Evolutionary conservation across 2,113 vertebrate genomes (phyloP).

Genomic region (Empidonax alnorum): DNA sequence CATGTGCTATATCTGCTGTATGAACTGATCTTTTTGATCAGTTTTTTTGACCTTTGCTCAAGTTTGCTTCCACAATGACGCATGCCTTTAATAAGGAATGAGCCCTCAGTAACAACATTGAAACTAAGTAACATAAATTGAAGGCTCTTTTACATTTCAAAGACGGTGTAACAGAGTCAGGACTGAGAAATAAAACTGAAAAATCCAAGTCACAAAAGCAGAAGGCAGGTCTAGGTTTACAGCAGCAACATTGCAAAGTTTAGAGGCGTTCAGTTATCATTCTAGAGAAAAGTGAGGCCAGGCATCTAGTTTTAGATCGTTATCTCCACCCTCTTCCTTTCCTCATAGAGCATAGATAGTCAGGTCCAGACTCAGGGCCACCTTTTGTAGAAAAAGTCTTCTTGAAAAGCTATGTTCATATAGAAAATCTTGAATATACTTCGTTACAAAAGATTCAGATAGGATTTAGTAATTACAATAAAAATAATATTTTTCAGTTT

Average conservation of each 20-base stretch:
- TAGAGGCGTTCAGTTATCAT: not conserved
- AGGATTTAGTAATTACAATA: not conserved
- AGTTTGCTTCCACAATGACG: not conserved
- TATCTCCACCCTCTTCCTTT: not conserved
- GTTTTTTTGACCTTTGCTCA: not conserved
- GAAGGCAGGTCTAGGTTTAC: not conserved
- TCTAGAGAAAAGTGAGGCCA: not conserved
- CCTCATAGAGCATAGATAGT: not conserved
- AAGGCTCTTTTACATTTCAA: not conserved
- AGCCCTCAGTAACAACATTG: not conserved
- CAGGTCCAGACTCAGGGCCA: not conserved
- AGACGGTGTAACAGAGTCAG: not conserved
- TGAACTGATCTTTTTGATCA: not conserved
- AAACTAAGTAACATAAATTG: not conserved
- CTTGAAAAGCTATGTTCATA: not conserved
- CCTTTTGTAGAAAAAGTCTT: not conserved
- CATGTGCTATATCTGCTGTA: fast-evolving
- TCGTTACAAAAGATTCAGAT: not conserved
- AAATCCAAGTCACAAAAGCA: not conserved
- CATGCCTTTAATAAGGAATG: not conserved
- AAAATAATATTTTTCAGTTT: not conserved
- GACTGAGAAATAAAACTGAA: not conserved
- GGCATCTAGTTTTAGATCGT: not conserved
- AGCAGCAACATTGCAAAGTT: not conserved
- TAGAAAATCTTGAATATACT: not conserved